Evolutionary conservation across 2,888 invertebrate species (phyloP).

Genomic region (Myopa testacea): DNA sequence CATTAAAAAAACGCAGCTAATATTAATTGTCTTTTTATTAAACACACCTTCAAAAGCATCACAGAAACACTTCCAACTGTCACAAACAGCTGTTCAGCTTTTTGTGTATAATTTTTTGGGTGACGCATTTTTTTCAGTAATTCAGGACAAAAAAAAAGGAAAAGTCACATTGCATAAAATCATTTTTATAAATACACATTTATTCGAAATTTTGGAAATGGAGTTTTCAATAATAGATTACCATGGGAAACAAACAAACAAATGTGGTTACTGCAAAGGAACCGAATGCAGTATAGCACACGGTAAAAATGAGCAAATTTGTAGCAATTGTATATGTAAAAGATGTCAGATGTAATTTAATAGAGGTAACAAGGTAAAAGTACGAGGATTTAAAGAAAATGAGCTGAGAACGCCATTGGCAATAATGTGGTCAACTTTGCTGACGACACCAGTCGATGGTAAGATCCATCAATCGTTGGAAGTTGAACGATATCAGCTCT

Average conservation of each 20-base stretch:
- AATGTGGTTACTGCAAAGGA: conserved; percentile 63
- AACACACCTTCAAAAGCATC: not conserved
- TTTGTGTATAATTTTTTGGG: not conserved
- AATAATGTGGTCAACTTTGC: not conserved
- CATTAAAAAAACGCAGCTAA: too few relatives aligned
- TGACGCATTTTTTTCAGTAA: not conserved
- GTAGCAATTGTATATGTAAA: not conserved
- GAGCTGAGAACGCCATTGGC: too few relatives aligned
- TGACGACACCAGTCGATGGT: conserved; percentile 16
- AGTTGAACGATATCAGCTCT: too few relatives aligned
- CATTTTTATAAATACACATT: too few relatives aligned
- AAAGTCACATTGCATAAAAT: too few relatives aligned
- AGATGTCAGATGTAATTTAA: not conserved
- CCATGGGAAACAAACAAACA: conserved; percentile 58
- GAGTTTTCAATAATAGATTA: conserved; percentile 54
- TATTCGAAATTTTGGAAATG: conserved; percentile 37
- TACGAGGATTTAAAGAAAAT: too few relatives aligned
- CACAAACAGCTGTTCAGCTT: conserved; percentile 22
- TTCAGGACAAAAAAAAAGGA: not conserved
- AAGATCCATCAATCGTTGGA: not conserved
- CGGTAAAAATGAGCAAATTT: conserved; percentile 53
- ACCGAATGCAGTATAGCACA: conserved; percentile 56
- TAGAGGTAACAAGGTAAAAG: not conserved
- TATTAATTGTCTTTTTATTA: too few relatives aligned
- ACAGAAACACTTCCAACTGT: not conserved